Evolutionary conservation across 2,797 vertebrate species (phyloP).

Genomic region (Scolopax rusticola): DNA sequence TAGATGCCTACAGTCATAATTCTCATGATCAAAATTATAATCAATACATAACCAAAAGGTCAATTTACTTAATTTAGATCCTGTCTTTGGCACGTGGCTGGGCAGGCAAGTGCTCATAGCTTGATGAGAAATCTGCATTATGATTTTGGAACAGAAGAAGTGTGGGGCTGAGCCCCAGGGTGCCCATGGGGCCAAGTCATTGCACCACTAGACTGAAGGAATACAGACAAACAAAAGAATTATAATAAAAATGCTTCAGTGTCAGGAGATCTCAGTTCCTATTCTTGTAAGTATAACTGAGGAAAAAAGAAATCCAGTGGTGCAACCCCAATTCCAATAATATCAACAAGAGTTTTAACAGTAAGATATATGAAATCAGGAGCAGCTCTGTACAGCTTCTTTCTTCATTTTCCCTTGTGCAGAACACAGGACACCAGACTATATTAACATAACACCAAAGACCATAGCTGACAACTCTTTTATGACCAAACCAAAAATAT

Average conservation of each 20-base stretch:
- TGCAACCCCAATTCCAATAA: not conserved
- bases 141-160: not conserved
- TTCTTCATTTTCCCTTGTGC: not conserved
- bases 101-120: not conserved
- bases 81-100: accelerated
- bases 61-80: not conserved
- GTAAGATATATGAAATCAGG: not conserved
- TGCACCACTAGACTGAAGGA: not conserved
- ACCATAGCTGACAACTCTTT: not conserved
- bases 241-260: not conserved
- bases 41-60: not conserved
- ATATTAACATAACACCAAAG: not conserved
- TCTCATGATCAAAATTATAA: not conserved
- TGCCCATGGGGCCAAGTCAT: accelerated
- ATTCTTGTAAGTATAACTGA: not conserved
- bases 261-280: not conserved
- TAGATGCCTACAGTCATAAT: not conserved
- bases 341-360: not conserved
- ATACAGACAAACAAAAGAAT: not conserved
- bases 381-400: not conserved
- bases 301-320: not conserved
- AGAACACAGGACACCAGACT: not conserved
- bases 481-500: not conserved
- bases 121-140: not conserved
- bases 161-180: not conserved